Evolutionary conservation across 2,888 invertebrate species (phyloP), one percentile per base, ranked within the genome.

Genomic region (Drosophila yooni): DNA sequence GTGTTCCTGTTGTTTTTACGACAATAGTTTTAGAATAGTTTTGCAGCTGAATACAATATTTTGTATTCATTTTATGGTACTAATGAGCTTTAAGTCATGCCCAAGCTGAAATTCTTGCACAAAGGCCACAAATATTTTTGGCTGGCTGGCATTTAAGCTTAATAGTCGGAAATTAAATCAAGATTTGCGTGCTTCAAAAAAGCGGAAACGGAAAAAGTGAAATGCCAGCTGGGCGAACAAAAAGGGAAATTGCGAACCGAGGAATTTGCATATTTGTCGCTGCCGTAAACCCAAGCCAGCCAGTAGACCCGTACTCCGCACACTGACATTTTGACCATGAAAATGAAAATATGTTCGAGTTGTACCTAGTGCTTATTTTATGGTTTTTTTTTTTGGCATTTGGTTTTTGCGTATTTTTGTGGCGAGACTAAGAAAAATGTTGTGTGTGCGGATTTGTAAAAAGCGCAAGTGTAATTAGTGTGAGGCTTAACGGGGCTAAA

Each of bases 381-480:
- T 33, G 58, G 58, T 69, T 29, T 25, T 29, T 33, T 51, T 38
- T 62, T 46, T 58, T 31, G 8, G 27, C 48, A 29, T 34, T 29
- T 38, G 38, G 50, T 57, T 73, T 59, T 50, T 33, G 21, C 66
- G 54, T 67, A 40, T 54, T 65, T 67, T 73, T 76, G n/a, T 50
- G 76, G 73, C 76, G 69, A 74, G 86, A 88, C 88, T 73, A 82
- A 79, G 88, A 85, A 85, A 88, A 80, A 82, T 81, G 75, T 61
- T 62, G 69, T 72, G 65, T 76, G 73, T 54, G 11, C 25, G 83
- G 79, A 82, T 81, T 79, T 83, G 87, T 74, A 74, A 77, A 88
- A 83, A 85, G 85, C 84, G 85, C 88, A 88, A 85, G 83, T 85
- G 86, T 80, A 85, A 85, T 85, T 85, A 85, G 85, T 85, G 83